Conservation (phyloP, 1,140 invertebrate species). For the Drosophila sproati region DNA sequence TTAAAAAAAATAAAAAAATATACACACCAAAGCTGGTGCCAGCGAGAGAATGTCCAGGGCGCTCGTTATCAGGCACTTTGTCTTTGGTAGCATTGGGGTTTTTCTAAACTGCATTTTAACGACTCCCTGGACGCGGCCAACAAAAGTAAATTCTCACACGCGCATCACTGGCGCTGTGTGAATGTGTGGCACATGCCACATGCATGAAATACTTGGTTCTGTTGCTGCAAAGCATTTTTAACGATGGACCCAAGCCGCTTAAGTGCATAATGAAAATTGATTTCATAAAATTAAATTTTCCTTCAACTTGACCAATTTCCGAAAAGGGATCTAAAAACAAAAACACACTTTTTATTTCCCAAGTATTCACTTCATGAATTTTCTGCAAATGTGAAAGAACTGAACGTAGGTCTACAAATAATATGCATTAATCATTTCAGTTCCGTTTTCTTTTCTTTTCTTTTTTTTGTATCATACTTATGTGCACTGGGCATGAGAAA, state of each 20-base stretch:
- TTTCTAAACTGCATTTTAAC: conserved; percentile 71
- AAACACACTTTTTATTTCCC: neutral
- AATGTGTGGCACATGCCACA: conserved; percentile 4
- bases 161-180: neutral
- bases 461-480: conserved; percentile 25
- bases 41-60: conserved; percentile 28
- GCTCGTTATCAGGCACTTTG: conserved; percentile 55
- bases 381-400: conserved; percentile 13
- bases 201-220: conserved; percentile 13
- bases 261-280: conserved; percentile 72
- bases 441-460: conserved; percentile 14
- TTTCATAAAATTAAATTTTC: conserved; percentile 52
- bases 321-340: conserved; percentile 20
- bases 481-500: conserved; percentile 31
- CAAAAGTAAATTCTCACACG: conserved; percentile 32
- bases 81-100: conserved; percentile 39
- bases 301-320: conserved; percentile 41
- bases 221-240: conserved; percentile 37
- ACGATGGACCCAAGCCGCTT: conserved; percentile 47
- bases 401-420: neutral
- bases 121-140: conserved; percentile 63
- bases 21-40: conserved; percentile 5
- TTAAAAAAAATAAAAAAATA: conserved; percentile 3
- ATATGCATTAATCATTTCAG: conserved; percentile 50
- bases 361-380: conserved; percentile 11